A percentile compares a stretch with the other conserved stretches of the same genome.
Evolutionary conservation across 2,888 invertebrate genomes (phyloP).

Genomic region (Aporophyla lueneburgensis): DNA sequence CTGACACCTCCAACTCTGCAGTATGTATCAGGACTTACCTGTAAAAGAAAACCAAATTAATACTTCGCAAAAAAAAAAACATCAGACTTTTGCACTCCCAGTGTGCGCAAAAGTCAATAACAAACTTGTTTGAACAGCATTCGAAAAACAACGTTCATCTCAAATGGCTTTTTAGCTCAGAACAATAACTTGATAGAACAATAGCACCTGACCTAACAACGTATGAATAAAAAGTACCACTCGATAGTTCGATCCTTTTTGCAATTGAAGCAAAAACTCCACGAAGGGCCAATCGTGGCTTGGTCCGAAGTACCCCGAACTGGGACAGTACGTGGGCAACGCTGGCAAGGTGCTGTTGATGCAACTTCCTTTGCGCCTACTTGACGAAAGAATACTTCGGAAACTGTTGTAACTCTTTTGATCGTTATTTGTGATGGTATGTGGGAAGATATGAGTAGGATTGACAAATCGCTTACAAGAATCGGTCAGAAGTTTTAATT

Average conservation of each 20-base stretch:
- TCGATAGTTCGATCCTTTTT: conserved; percentile 62
- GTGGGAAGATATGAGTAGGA: conserved; percentile 60
- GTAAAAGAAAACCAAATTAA: conserved; percentile 59
- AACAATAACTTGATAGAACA: conserved; percentile 75
- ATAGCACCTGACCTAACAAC: conserved; percentile 66
- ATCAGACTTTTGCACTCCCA: conserved; percentile 21
- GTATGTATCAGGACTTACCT: conserved; percentile 65
- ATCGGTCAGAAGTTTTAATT: conserved; percentile 24
- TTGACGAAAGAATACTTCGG: conserved; percentile 75
- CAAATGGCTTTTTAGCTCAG: conserved; percentile 68
- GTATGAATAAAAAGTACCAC: conserved; percentile 61
- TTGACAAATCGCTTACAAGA: conserved; percentile 47
- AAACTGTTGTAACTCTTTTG: conserved; percentile 67
- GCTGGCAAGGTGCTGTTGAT: conserved; percentile 79
- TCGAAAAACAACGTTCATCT: conserved; percentile 66
- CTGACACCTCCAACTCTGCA: conserved; percentile 15
- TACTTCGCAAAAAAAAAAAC: conserved; percentile 37
- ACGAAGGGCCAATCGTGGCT: conserved; percentile 78
- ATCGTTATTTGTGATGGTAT: conserved; percentile 44
- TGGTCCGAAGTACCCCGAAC: conserved; percentile 63
- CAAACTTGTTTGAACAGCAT: conserved; percentile 62
- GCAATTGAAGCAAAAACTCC: conserved; percentile 68
- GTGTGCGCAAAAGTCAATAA: conserved; percentile 47
- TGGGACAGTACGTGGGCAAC: conserved; percentile 79
- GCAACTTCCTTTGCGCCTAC: conserved; percentile 86